Base-by-base conservation (phyloP, 2,797 vertebrate genomes). In the Alauda arvensis region DNA sequence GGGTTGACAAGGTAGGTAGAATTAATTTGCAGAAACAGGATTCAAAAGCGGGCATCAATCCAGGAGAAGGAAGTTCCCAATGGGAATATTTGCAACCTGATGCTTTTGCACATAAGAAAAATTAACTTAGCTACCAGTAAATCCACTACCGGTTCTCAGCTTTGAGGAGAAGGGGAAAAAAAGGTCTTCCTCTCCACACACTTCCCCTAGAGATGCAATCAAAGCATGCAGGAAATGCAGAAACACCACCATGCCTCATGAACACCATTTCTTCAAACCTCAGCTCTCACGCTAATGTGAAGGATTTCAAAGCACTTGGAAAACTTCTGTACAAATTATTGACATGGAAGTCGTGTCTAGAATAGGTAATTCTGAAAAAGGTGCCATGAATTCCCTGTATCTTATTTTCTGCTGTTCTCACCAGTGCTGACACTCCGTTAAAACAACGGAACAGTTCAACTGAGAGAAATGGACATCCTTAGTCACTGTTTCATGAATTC, bases 21-120 rank as follows among this genome's bases (percentile, higher is more conserved):
- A 91, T 56, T 85, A 34, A 57, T 91, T 84, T 88, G 72, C 42
- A 90, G 61, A 63, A 94, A 62, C n/a, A 62, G 49, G 21, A 87
- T 77, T 88, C 39, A 67, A 66, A 92, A 93, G 42, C 16, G 5
- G 61, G 75, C 60, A 78, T 70, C 77, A 78, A 20, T 82, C 75
- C 84, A 89, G 53, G 56, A 85, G 34, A 77, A 78, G n/a, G 53
- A 79, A 83, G 76, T 21, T 92, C 85, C 85, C 79, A 77, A n/a
- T 43, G 85, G 76, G 72, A 79, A 77, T 72, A 83, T 90, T 74
- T 91, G 65, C 61, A 93, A 87, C 62, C 18, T 70, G 56, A 86
- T 83, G 53, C 42, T 88, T 86, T 74, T 67, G 40, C 57, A 67
- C 34, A 43, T 56, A 72, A 86, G 61, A 86, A 92, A 90, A 88